Base-by-base conservation (phyloP, 1,140 invertebrate genomes). In the Pseudomyrmex gracilis region DNA sequence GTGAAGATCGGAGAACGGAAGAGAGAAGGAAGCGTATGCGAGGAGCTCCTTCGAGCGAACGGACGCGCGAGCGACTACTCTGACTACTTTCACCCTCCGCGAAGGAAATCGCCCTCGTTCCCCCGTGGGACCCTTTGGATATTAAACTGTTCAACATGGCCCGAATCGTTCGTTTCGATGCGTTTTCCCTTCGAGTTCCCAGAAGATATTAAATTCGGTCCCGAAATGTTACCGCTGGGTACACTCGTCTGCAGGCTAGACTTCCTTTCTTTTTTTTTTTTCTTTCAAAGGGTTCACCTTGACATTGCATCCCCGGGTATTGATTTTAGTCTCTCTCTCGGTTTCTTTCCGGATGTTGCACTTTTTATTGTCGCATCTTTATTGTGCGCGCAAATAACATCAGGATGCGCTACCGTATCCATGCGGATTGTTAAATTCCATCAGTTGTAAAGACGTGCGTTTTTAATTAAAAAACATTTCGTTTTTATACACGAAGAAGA, bases 131-230 rank as follows among this genome's bases (percentile, higher is more conserved):
- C 73, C 80, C 55, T 64, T 34, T 86, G 20, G 87, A 89, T 89
- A 89, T 89, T 89, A 89, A 89, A 89, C 87, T 86, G 87, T 89
- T 89, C 87, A 84, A 89, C 87, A 88, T 89, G 64, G 77, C 51
- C 86, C 68, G 84, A 73, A 88, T 78, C 86, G 86, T 88, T 88
- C 87, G 87, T 88, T 88, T 80, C 86, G 78, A 88, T 88, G 87
- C 87, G 86, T 89, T 89, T 88, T 66, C 34, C 34, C 73, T 74
- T 57, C 45, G 66, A 73, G 85, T 84, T 88, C 84, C 51, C 83
- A 74, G 45, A 61, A 66, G 87, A 89, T 89, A 89, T 89, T 89
- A 89, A 89, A 89, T 89, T 89, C 80, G 87, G 63, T 86, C 82
- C 85, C 87, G 85, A 89, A 89, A 89, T 88, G 87, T 85, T 74